phyloP scores from a whole-genome alignment of 2,113 vertebrate species.

The Leiothrix lutea region DNA sequence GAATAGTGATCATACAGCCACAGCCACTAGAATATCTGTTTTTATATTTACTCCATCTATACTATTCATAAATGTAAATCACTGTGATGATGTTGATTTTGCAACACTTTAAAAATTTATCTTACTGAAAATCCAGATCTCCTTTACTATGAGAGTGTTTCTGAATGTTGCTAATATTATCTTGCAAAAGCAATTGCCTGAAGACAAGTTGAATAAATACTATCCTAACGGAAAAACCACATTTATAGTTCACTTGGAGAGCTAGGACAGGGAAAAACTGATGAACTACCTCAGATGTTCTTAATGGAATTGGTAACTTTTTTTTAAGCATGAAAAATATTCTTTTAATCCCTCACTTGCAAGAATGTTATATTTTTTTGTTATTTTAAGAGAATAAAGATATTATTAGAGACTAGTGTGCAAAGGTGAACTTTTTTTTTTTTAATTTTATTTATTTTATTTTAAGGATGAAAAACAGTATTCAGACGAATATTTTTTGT shows the following conservation, averaged over 20 bases:
- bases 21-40: not conserved
- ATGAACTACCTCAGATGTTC: not conserved
- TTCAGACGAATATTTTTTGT: not conserved
- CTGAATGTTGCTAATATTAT: not conserved
- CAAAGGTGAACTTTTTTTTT: not conserved
- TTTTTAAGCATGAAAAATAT: not conserved
- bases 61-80: not conserved
- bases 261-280: not conserved
- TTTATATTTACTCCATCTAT: not conserved
- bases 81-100: not conserved
- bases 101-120: not conserved
- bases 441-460: not conserved
- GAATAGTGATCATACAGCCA: not conserved
- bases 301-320: not conserved
- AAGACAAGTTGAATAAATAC: not conserved
- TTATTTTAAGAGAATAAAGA: not conserved
- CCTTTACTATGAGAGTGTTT: not conserved
- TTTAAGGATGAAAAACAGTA: not conserved
- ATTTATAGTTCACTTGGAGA: not conserved
- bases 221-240: not conserved
- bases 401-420: not conserved
- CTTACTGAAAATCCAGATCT: not conserved
- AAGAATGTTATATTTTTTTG: not conserved
- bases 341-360: not conserved
- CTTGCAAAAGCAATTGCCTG: not conserved